A percentile compares a stretch with the other conserved stretches of the same genome.
Evolutionary conservation across 1,140 invertebrate species (phyloP).

Genomic region (Drusus annulatus): DNA sequence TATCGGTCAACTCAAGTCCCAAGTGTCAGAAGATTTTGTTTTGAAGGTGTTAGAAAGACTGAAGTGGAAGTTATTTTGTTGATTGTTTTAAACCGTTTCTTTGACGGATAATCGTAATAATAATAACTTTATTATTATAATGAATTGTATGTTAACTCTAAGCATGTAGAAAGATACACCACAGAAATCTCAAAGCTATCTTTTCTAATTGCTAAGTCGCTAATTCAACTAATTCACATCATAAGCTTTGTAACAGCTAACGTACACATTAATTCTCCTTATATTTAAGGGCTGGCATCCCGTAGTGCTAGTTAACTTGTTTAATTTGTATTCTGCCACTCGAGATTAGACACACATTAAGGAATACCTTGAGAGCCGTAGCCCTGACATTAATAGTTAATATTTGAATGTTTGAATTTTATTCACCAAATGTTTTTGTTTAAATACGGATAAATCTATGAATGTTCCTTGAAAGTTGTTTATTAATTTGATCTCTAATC

Average conservation of each 20-base stretch:
- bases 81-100: not conserved
- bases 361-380: too few species aligned
- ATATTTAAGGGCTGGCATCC: not conserved
- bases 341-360: too few species aligned
- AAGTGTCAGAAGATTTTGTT: not conserved
- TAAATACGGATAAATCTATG: too few species aligned
- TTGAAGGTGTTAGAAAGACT: slow-evolving; percentile 10
- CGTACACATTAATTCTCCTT: not conserved
- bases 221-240: not conserved
- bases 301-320: too few species aligned
- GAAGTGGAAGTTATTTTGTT: slow-evolving; percentile 11
- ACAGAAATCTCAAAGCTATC: not conserved
- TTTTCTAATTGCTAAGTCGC: not conserved
- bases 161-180: slow-evolving; percentile 3
- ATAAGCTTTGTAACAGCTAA: not conserved
- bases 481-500: not conserved
- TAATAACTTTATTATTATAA: not conserved
- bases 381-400: too few species aligned
- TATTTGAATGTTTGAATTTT: too few species aligned
- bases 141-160: slow-evolving; percentile 12
- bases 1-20: too few species aligned
- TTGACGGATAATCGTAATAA: not conserved
- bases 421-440: too few species aligned
- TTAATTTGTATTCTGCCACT: too few species aligned
- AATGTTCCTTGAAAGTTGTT: slow-evolving; percentile 2